Base-by-base conservation (phyloP, 2,797 vertebrate species). In the Enoplosus armatus region DNA sequence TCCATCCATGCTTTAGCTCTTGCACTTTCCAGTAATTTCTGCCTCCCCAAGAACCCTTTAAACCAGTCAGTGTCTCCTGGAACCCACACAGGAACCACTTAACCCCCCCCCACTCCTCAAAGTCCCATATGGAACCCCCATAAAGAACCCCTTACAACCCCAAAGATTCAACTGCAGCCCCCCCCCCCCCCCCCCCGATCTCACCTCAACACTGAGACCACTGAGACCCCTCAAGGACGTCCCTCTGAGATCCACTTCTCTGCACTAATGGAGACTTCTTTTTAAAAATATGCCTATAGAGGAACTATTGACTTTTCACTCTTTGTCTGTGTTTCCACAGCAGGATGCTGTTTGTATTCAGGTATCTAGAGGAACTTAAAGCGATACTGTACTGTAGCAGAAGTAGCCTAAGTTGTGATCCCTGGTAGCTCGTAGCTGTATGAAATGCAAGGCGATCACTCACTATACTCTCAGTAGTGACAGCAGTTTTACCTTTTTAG, bases 291-390 rank as follows among this genome's bases (percentile, higher is more conserved):
- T 71, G 67, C 77, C 82, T 61, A 26, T 50, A 79, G 68, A 80
- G 62, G 77, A 85, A 51, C 10, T 56, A 64, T 24, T 29, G 74
- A 83, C 55, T 78, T 27, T 41, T 72, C 20, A 39, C 22, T 70
- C 29, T 5, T 27, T 75, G 43, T 58, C 8, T 63, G 60, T 82
- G 20, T 73, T 43, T 79, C 51, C 75, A 64, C 89, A 85, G 87
- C 91, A 66, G 77, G 66, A 4, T 6, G 87, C 83, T 87, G 87
- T 80, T 89, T 85, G 83, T 82, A 87, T 94, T 94, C 94, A 94
- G 94, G 93, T 91, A 91, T 87, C 79, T 84, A 87, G 80, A 86
- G 87, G 85, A 92, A 84, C 80, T 82, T 75, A 63, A 84, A 86
- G 80, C 82, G 85, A 88, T 72, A 64, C 77, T 80, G 88, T 84